Percentiles rank a stretch among this genome's conserved stretches.
These are phyloP conservation scores for Notechis scutatus DNA, from an alignment of 2,113 vertebrate genomes.

Conservation along the genomic window DNA sequence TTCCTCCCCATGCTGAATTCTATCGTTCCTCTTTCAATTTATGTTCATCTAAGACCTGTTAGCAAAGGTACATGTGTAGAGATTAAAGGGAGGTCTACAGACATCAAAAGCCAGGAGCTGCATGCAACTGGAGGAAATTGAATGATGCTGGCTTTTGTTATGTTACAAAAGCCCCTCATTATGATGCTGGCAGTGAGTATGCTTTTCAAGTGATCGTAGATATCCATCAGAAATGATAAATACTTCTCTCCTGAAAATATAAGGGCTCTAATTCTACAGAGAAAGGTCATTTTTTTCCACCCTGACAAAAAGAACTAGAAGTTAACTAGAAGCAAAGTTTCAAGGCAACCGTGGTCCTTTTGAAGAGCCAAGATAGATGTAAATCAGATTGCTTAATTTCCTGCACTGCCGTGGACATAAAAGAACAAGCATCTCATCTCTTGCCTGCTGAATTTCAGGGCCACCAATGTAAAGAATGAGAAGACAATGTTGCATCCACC, in stretches of 20 bases:
- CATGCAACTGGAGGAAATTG: slow-evolving; percentile 58
- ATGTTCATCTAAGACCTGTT: slow-evolving; percentile 50
- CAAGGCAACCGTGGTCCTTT: background rate
- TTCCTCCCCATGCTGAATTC: background rate
- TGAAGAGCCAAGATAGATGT: background rate
- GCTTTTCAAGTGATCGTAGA: slow-evolving; percentile 61
- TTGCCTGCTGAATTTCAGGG: background rate
- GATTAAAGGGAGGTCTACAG: slow-evolving; percentile 66
- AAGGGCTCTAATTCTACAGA: slow-evolving; percentile 55
- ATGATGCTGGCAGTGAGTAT: slow-evolving; percentile 58
- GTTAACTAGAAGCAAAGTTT: background rate
- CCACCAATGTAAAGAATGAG: background rate
- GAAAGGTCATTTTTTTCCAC: background rate
- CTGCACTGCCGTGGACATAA: background rate
- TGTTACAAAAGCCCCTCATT: slow-evolving; percentile 64
- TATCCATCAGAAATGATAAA: slow-evolving; percentile 67
- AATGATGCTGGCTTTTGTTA: slow-evolving; percentile 47
- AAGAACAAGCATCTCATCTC: background rate
- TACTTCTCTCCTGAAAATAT: slow-evolving; percentile 35
- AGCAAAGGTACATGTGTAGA: slow-evolving; percentile 61
- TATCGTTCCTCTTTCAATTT: slow-evolving; percentile 51
- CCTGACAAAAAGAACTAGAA: slow-evolving; percentile 2
- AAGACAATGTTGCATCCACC: background rate
- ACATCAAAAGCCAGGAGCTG: slow-evolving; percentile 64
- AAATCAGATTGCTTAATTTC: background rate